phyloP scores from a whole-genome alignment of 2,113 vertebrate species.

The Diphyllodes magnificus region DNA sequence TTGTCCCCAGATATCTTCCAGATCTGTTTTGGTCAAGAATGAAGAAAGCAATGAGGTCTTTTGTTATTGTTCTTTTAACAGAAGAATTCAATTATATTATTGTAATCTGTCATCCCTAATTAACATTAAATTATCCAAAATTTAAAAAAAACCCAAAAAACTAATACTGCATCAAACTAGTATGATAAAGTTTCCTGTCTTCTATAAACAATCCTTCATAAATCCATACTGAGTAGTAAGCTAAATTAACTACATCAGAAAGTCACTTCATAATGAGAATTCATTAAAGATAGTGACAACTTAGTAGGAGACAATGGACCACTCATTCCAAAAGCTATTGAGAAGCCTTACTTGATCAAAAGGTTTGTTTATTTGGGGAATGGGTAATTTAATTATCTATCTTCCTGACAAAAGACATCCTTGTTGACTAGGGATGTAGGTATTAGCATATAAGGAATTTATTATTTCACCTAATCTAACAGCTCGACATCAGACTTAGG shows the following conservation, averaged over 20 bases:
- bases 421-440: slow-evolving; percentile 9
- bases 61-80: not conserved
- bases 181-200: not conserved
- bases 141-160: not conserved
- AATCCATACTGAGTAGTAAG: not conserved
- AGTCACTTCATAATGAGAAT: not conserved
- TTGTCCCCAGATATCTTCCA: not conserved
- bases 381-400: slow-evolving; percentile 40
- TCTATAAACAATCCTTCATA: not conserved
- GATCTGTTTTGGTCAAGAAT: not conserved
- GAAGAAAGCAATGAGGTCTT: not conserved
- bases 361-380: not conserved
- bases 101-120: not conserved
- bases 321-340: not conserved
- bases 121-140: not conserved
- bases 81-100: not conserved
- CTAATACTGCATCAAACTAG: not conserved
- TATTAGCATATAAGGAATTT: slow-evolving; percentile 7
- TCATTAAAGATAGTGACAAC: not conserved
- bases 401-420: slow-evolving; percentile 3
- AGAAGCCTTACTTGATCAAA: slow-evolving; percentile 8
- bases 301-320: not conserved
- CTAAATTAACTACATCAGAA: not conserved
- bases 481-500: not conserved
- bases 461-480: slow-evolving; percentile 35